Evolutionary conservation across 2,113 vertebrate species (phyloP), one percentile per base, ranked within the genome.

Genomic region (Hippocampus guttulatus): DNA sequence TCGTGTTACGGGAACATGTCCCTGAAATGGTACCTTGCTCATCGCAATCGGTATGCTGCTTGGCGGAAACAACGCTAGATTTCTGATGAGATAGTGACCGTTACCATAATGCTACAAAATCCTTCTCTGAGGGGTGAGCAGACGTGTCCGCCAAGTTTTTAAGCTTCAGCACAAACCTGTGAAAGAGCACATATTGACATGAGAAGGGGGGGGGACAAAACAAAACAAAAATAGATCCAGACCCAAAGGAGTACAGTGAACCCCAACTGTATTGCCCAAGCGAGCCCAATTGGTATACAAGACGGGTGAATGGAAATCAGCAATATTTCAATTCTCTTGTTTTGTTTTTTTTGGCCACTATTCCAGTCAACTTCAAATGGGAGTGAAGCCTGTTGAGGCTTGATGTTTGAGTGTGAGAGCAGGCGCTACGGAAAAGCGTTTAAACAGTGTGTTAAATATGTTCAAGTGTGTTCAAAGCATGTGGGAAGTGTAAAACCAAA

Each of bases 51-150:
- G 2, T 23, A 2, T 63, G 5, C 21, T 23, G 12, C 40, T 64
- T 43, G 14, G 64, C 47, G 64, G 41, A 47, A 27, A 65, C 8
- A 16, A 25, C 2, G 2, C 45, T 7, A n/a, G n/a, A 11, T 58
- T 14, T 25, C 14, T 49, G 14, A 67, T 14, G 3, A 23, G 18
- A 64, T 21, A 10, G 25, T n/a, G 47, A 30, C 25, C 0, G 84
- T 86, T 77, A 99, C 96, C 94, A 98, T 84, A 99, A 91, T 69
- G 93, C 91, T 5, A 93, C 77, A 85, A 98, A 95, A 81, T 94
- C 93, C 78, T 93, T 94, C 79, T 95, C 95, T 9, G 92, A 84
- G 51, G 91, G 81, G 47, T 92, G 77, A 66, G 91, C 70, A 3
- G 91, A 88, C 16, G 88, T 68, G 27, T 95, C 94, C 0, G 72